Evolutionary conservation across 2,113 vertebrate genomes (phyloP).

Genomic region (Promerops cafer): DNA sequence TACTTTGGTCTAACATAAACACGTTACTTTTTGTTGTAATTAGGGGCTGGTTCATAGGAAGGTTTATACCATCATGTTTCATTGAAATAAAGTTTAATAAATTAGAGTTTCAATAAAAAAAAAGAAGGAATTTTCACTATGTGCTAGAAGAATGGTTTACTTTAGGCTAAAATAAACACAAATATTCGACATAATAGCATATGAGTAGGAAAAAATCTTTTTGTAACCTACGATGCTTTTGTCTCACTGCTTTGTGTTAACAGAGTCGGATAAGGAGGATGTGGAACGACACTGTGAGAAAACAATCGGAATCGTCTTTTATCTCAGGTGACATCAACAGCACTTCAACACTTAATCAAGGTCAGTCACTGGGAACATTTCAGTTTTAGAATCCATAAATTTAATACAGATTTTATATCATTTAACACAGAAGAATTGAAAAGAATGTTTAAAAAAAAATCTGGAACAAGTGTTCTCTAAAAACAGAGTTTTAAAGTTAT

Average conservation of each 20-base stretch:
- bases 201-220: neutral
- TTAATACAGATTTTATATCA: constrained; percentile 40
- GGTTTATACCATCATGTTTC: neutral
- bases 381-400: constrained; percentile 65
- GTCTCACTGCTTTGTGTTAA: constrained; percentile 72
- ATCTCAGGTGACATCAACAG: constrained; percentile 99
- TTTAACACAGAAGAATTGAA: constrained; percentile 40
- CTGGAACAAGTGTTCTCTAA: constrained; percentile 31
- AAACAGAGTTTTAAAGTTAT: constrained; percentile 41
- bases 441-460: constrained; percentile 41
- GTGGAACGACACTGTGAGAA: constrained; percentile 99
- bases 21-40: neutral
- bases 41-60: neutral
- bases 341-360: constrained; percentile 99
- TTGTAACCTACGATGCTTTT: neutral
- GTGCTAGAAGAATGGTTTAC: neutral
- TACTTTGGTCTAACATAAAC: neutral
- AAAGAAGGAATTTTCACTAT: neutral
- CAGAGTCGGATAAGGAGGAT: constrained; percentile 99
- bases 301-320: constrained; percentile 99
- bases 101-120: neutral
- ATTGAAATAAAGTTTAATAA: neutral
- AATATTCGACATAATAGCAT: neutral
- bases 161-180: neutral
- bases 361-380: constrained; percentile 86